phyloP scores from a whole-genome alignment of 2,797 vertebrate species.

The Pristis pectinata region DNA sequence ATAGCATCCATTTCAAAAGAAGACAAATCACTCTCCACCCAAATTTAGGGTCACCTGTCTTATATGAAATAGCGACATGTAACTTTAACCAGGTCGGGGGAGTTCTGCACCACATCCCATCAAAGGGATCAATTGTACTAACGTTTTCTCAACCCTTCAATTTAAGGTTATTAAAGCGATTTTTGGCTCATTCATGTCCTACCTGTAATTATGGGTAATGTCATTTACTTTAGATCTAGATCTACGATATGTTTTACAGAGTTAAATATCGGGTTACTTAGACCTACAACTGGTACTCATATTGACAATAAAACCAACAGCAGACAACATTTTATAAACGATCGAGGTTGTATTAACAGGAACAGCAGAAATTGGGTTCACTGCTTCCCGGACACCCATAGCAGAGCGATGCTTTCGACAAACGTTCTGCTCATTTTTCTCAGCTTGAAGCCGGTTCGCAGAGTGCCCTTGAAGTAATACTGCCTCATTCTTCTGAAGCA shows the following conservation, averaged over 20 bases:
- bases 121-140: background rate
- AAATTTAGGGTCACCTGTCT: no score
- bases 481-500: background rate
- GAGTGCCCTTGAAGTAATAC: background rate
- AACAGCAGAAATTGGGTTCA: no score
- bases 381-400: background rate
- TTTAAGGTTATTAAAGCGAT: background rate
- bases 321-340: background rate
- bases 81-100: no score
- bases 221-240: background rate
- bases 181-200: background rate
- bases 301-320: background rate
- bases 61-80: background rate
- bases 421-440: background rate
- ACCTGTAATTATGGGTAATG: background rate
- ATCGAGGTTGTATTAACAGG: background rate
- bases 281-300: background rate
- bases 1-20: background rate
- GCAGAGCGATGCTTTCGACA: background rate
- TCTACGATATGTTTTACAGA: no score
- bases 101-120: background rate
- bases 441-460: background rate
- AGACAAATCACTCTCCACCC: no score
- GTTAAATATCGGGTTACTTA: background rate
- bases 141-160: background rate